Evolutionary conservation across 1,140 invertebrate species (phyloP).

Genomic region (Lordiphosa mommai): DNA sequence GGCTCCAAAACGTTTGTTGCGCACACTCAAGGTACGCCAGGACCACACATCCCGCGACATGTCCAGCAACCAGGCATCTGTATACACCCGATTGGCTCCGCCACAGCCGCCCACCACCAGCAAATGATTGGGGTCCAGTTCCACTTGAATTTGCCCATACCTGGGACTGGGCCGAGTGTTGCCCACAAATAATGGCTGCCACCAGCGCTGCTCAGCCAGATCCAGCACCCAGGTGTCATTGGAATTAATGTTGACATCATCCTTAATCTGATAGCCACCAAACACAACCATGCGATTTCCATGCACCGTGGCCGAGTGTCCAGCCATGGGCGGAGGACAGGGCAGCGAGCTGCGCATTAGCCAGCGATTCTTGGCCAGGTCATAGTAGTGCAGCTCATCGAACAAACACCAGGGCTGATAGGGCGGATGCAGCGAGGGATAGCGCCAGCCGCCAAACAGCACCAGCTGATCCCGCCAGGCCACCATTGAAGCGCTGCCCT

Average conservation of each 20-base stretch:
- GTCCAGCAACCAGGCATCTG: conserved; percentile 84
- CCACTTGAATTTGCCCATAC: conserved; percentile 94
- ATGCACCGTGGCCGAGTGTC: conserved; percentile 95
- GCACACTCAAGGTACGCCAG: conserved; percentile 89
- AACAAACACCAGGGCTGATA: conserved; percentile 94
- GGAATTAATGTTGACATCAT: conserved; percentile 83
- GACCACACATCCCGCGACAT: conserved; percentile 86
- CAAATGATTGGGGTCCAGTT: conserved; percentile 85
- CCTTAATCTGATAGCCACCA: conserved; percentile 86
- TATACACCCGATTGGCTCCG: conserved; percentile 82
- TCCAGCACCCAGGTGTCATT: conserved; percentile 96
- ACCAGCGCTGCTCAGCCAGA: conserved; percentile 88
- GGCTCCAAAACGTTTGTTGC: conserved; percentile 88
- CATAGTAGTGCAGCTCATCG: conserved; percentile 95
- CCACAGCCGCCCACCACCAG: conserved; percentile 86
- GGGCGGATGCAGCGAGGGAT: conserved; percentile 93
- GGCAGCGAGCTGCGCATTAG: conserved; percentile 84
- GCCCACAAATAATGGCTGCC: conserved; percentile 84
- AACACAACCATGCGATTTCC: conserved; percentile 94
- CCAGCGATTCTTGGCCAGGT: conserved; percentile 92
- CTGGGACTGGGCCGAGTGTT: conserved; percentile 87
- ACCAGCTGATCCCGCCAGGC: conserved; percentile 91
- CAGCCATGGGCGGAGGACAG: conserved; percentile 89
- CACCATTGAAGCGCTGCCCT: conserved; percentile 95
- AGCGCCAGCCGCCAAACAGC: conserved; percentile 97